Evolutionary conservation across 2,113 vertebrate genomes (phyloP).

Genomic region (Crotalus helleri): DNA sequence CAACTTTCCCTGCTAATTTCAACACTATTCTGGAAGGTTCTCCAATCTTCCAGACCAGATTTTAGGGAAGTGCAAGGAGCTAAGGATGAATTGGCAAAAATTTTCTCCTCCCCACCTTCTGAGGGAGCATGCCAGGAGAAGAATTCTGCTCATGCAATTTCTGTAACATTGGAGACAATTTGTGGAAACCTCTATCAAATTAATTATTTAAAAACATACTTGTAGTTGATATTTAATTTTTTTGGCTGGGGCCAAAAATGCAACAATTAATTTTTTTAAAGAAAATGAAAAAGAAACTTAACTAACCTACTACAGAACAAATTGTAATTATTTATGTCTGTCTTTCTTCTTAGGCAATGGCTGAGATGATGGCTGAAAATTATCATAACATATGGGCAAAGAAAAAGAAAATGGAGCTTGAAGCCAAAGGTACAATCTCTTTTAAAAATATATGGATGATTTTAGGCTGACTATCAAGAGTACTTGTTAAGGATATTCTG

Average conservation of each 20-base stretch:
- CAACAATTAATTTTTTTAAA: neutral
- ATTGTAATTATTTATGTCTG: neutral
- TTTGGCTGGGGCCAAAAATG: neutral
- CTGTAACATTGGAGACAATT: neutral
- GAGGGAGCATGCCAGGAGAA: neutral
- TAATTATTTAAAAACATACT: neutral
- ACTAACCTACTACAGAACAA: neutral
- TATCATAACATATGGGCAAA: slow-evolving; percentile 97
- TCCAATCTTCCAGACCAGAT: neutral
- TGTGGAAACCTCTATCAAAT: neutral
- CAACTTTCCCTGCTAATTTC: neutral
- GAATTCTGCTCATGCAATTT: neutral
- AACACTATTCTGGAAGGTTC: neutral
- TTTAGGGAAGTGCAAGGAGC: neutral
- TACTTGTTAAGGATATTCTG: neutral
- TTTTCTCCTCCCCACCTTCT: neutral
- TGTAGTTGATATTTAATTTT: neutral
- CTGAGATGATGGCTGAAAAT: slow-evolving; percentile 95
- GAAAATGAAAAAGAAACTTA: neutral
- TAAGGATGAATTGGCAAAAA: neutral
- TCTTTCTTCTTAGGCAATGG: slow-evolving; percentile 81
- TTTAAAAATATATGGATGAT: slow-evolving; percentile 9
- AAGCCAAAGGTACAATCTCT: slow-evolving; percentile 85
- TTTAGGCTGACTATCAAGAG: neutral
- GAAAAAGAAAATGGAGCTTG: slow-evolving; percentile 91